Evolutionary conservation across 2,113 vertebrate genomes (phyloP).

Genomic region (Petaurus breviceps): DNA sequence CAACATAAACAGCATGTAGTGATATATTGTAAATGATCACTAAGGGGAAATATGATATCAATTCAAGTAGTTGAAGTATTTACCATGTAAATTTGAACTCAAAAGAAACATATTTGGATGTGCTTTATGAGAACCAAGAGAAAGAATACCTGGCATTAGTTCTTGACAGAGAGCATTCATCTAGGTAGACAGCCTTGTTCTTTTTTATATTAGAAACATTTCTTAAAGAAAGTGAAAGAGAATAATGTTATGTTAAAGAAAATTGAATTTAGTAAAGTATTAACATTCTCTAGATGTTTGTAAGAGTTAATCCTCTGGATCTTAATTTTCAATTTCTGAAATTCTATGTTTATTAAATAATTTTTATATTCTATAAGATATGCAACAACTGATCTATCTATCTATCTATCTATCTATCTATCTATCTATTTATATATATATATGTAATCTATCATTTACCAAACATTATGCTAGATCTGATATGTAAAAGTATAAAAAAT

Average conservation of each 20-base stretch:
- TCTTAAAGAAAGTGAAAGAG: background rate
- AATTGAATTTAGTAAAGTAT: background rate
- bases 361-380: background rate
- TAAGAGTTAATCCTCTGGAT: background rate
- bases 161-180: background rate
- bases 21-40: conserved; percentile 61
- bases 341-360: background rate
- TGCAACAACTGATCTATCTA: too few species aligned
- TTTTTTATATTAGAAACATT: conserved; percentile 3
- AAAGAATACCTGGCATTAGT: background rate
- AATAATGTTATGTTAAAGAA: background rate
- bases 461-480: too few species aligned
- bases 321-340: background rate
- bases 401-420: too few species aligned
- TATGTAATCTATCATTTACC: too few species aligned
- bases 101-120: background rate
- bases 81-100: conserved; percentile 1
- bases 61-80: conserved; percentile 19
- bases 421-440: too few species aligned
- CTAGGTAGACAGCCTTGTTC: background rate
- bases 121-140: conserved; percentile 8
- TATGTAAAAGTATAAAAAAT: too few species aligned
- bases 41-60: conserved; percentile 37
- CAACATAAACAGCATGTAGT: conserved; percentile 47
- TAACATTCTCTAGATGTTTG: background rate